A percentile compares a stretch with the other conserved stretches of the same genome.
phyloP scores from a whole-genome alignment of 2,113 vertebrate genomes.

The Promerops cafer region DNA sequence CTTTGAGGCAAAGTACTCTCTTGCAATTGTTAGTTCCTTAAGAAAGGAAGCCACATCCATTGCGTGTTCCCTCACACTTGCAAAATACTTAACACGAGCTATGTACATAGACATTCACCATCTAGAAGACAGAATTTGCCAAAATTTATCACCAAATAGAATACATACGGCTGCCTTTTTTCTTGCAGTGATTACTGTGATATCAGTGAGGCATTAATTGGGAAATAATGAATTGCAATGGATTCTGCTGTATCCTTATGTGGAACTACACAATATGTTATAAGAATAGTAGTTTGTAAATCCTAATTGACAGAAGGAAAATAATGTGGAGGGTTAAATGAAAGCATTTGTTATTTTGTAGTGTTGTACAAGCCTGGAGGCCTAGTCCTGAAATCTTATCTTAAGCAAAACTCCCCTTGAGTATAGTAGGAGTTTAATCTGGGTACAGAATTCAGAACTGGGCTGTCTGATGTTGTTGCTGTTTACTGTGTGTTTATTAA shows the following conservation, averaged over 20 bases:
- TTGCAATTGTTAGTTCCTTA: slow-evolving; percentile 49
- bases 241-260: not conserved
- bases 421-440: slow-evolving; percentile 37
- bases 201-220: not conserved
- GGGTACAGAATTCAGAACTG: slow-evolving; percentile 57
- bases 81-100: not conserved
- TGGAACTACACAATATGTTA: not conserved
- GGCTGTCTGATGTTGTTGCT: slow-evolving; percentile 24
- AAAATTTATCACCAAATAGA: not conserved
- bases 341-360: slow-evolving; percentile 6
- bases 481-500: slow-evolving; percentile 25
- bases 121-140: not conserved
- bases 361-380: not conserved
- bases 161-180: not conserved
- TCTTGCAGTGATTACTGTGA: not conserved
- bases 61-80: slow-evolving; percentile 7
- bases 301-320: not conserved
- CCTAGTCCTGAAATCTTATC: slow-evolving; percentile 62
- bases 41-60: slow-evolving; percentile 53
- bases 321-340: slow-evolving; percentile 26
- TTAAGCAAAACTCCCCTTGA: slow-evolving; percentile 35
- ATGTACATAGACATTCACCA: not conserved
- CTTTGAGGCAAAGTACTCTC: slow-evolving; percentile 30
- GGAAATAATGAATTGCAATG: not conserved
- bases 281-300: not conserved